Conservation (phyloP, 2,797 vertebrate species). For the Carcharodon carcharias region DNA sequence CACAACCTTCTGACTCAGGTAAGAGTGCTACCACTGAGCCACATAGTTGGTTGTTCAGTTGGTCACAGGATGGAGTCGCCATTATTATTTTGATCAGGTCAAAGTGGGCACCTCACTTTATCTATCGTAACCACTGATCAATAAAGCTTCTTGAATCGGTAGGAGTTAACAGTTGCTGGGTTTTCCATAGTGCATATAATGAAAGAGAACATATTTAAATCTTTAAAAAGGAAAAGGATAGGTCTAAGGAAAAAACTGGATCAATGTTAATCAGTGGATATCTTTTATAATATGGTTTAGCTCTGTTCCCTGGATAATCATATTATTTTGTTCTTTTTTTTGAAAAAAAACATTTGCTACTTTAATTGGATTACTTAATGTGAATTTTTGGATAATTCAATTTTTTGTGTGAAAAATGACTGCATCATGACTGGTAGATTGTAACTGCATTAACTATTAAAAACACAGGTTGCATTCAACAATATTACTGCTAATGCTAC, state of each 20-base stretch:
- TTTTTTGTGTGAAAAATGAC: background rate
- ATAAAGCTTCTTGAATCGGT: background rate
- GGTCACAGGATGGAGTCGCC: background rate
- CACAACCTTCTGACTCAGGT: background rate
- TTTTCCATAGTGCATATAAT: background rate
- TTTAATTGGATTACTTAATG: background rate
- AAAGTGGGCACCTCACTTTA: background rate
- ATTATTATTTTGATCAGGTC: background rate
- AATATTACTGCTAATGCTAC: background rate
- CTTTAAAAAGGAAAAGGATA: background rate
- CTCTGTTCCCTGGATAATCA: background rate
- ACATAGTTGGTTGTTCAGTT: background rate
- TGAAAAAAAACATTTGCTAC: background rate
- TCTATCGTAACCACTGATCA: background rate
- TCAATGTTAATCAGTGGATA: background rate
- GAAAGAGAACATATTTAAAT: background rate
- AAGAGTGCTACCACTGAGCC: background rate
- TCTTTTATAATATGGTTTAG: background rate
- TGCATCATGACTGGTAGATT: background rate
- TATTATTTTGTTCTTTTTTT: background rate
- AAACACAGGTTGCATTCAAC: background rate
- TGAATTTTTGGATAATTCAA: conserved; percentile 11
- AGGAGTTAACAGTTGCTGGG: background rate
- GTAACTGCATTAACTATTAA: background rate
- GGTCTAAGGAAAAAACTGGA: background rate